These are phyloP conservation scores for Steinernema feltiae DNA, from an alignment of 1,140 invertebrate genomes.

Conservation along the genomic window DNA sequence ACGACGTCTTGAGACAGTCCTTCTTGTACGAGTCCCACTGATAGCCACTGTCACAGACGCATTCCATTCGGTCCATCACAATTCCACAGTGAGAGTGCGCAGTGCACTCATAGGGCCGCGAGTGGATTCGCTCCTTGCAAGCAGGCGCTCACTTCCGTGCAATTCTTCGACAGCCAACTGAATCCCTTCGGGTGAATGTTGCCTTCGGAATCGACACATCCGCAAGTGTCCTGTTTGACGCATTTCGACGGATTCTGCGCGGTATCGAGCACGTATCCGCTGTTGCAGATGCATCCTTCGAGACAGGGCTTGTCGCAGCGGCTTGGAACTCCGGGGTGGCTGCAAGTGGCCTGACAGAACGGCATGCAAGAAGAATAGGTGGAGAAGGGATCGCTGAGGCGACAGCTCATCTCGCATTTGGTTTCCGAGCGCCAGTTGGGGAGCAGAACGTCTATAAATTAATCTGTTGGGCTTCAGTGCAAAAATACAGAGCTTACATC, in stretches of 20 bases:
- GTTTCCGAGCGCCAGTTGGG: not conserved
- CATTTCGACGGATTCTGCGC: not conserved
- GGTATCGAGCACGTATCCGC: not conserved
- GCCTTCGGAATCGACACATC: not conserved
- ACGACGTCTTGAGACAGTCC: conserved; percentile 36
- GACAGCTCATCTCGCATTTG: not conserved
- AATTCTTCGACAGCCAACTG: not conserved
- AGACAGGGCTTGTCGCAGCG: not conserved
- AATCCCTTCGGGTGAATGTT: not conserved
- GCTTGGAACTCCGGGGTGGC: not conserved
- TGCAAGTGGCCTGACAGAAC: not conserved
- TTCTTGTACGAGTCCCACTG: not conserved
- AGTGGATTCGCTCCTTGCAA: not conserved
- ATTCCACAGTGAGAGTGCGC: not conserved
- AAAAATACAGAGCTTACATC: not conserved
- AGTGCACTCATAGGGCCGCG: not conserved
- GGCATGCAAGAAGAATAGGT: not conserved
- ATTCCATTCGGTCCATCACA: not conserved
- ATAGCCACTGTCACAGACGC: not conserved
- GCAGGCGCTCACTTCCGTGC: not conserved
- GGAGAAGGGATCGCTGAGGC: not conserved
- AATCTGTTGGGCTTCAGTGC: not conserved
- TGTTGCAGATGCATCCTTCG: not conserved
- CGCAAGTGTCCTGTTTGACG: not conserved
- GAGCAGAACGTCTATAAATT: not conserved